A percentile compares a stretch with the other conserved stretches of the same genome.
Conservation (phyloP, 2,888 invertebrate genomes). For the Sarcophaga variegata region DNA sequence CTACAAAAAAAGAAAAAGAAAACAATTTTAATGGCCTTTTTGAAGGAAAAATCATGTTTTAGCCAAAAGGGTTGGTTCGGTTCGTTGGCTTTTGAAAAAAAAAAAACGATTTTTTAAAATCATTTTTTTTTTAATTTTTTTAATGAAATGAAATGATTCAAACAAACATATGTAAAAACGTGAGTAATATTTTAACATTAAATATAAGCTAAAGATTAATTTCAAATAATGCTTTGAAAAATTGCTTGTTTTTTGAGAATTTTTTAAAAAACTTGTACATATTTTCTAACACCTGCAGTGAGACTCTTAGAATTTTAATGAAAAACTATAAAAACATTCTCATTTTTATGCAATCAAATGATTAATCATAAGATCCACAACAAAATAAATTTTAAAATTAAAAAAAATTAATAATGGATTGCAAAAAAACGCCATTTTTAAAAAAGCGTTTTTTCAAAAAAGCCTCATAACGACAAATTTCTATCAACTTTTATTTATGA, state of each 20-base stretch:
- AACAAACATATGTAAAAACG: conserved; percentile 46
- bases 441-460: too few relatives aligned
- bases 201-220: conserved; percentile 10
- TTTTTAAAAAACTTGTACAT: neutral
- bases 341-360: neutral
- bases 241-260: neutral
- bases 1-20: conserved; percentile 18
- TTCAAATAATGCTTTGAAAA: neutral
- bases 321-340: neutral
- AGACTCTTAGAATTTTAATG: neutral
- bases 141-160: neutral
- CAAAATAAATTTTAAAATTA: neutral
- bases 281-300: neutral
- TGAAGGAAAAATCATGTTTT: conserved; percentile 48
- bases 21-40: conserved; percentile 1
- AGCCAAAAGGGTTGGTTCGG: conserved; percentile 46
- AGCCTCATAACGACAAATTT: too few relatives aligned
- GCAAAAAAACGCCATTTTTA: neutral
- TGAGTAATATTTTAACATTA: conserved; percentile 46
- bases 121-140: too few relatives aligned
- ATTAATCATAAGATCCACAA: neutral
- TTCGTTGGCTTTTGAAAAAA: neutral
- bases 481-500: too few relatives aligned
- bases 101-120: too few relatives aligned
- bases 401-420: too few relatives aligned